Base-by-base conservation (phyloP, 2,113 vertebrate species). In the Gymnorhina tibicen region DNA sequence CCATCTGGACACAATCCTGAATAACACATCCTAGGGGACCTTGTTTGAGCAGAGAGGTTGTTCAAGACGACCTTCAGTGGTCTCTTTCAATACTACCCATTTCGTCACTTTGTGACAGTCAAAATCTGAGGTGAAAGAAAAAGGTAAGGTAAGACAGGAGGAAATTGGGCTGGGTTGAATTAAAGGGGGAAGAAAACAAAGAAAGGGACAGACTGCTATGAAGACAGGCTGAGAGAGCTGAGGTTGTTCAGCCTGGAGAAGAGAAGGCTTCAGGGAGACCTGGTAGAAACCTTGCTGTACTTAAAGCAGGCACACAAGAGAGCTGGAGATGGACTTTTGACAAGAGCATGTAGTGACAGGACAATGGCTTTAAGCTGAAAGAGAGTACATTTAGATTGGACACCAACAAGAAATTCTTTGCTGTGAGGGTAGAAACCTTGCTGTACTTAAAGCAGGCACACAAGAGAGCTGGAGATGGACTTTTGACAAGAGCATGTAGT, bases 1-100 rank as follows among this genome's bases (percentile, higher is more conserved):
- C 3, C 15, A 23, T 33, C 13, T 24, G 22, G 23, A 44, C 44
- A 52, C 10, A 59, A 52, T 17, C 44, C 52, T 23, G 22, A 74
- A 13, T 50, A 81, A 37, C 0, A 0, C 19, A 5, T 42, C 64
- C 21, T 44, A 37, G 15, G 32, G 32, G 42, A 15, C 18, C 6
- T 49, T 33, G 11, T 35, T 64, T 64, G 30, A 42, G 11, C 17
- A 64, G 8, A 7, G 16, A 58, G 4, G 5, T 49, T 73, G 8
- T 58, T 66, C 59, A 58, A 50, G 27, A 42, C 32, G 35, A 63
- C 16, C 21, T 49, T 17, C 42, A 35, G 14, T 22, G 14, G 35
- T 27, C 10, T 6, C 50, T 80, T 50, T 10, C 44, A 50, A 10
- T 58, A 33, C 33, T 42, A 42, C 22, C 12, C 11, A 12, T 64